phyloP scores from a whole-genome alignment of 2,113 vertebrate genomes.

The Natator depressus region DNA sequence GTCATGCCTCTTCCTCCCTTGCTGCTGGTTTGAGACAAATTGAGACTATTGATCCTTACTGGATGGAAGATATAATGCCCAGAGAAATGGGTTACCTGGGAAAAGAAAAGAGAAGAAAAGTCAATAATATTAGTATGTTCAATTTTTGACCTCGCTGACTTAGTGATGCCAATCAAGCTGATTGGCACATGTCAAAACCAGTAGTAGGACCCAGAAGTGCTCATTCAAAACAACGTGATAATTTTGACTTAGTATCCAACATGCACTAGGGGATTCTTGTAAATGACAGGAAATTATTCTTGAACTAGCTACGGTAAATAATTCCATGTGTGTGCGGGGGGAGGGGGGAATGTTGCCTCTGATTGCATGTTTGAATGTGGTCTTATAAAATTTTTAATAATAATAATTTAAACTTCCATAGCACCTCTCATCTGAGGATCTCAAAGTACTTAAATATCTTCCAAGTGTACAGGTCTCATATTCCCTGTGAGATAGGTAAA shows the following conservation, averaged over 20 bases:
- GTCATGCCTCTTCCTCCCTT: accelerated
- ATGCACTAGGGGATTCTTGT: background rate
- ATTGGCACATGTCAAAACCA: background rate
- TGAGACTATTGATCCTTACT: background rate
- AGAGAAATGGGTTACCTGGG: background rate
- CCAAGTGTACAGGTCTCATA: background rate
- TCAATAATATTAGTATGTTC: background rate
- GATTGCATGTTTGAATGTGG: background rate
- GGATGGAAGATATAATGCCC: background rate
- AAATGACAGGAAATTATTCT: background rate
- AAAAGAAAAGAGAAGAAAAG: background rate
- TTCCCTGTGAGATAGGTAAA: background rate
- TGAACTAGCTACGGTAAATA: background rate
- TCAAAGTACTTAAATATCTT: background rate
- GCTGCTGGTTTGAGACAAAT: background rate
- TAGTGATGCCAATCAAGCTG: background rate
- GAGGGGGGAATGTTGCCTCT: background rate
- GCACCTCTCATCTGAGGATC: background rate
- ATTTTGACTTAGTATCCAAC: background rate
- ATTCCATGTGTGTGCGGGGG: background rate
- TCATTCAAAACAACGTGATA: background rate
- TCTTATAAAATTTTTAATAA: background rate
- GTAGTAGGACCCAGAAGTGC: accelerated
- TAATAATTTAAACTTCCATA: background rate
- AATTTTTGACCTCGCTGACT: background rate